A percentile compares a stretch with the other conserved stretches of the same genome.
Evolutionary conservation across 2,888 invertebrate species (phyloP).

Genomic region (Tipula unca): DNA sequence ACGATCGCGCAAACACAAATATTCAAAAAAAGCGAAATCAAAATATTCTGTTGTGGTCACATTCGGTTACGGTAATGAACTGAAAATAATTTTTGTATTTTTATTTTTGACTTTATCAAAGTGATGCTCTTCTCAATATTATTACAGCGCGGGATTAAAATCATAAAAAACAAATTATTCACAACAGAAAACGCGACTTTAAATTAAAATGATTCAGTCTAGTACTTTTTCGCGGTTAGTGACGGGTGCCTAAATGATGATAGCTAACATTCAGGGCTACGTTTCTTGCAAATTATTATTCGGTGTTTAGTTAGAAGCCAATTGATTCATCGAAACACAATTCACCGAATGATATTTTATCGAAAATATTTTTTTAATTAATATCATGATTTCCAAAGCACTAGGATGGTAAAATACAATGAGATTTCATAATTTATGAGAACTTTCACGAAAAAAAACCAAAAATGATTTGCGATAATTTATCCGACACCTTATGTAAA

Average conservation of each 20-base stretch:
- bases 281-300: not conserved
- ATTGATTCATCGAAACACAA: not conserved
- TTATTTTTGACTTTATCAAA: not conserved
- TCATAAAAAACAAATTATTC: not conserved
- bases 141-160: not conserved
- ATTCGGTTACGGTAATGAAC: not conserved
- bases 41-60: not conserved
- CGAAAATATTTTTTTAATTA: no score
- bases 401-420: no score
- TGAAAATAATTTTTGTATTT: not conserved
- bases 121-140: not conserved
- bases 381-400: no score
- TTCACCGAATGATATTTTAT: not conserved
- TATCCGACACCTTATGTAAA: not conserved
- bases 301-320: not conserved
- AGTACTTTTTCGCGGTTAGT: not conserved
- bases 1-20: not conserved
- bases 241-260: not conserved
- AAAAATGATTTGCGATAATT: no score
- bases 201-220: not conserved
- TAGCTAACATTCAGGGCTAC: not conserved
- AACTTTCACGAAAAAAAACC: no score
- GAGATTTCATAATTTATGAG: no score
- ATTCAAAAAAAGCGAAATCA: not conserved
- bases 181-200: not conserved